phyloP scores from a whole-genome alignment of 2,797 vertebrate genomes.

The Mareca strepera region DNA sequence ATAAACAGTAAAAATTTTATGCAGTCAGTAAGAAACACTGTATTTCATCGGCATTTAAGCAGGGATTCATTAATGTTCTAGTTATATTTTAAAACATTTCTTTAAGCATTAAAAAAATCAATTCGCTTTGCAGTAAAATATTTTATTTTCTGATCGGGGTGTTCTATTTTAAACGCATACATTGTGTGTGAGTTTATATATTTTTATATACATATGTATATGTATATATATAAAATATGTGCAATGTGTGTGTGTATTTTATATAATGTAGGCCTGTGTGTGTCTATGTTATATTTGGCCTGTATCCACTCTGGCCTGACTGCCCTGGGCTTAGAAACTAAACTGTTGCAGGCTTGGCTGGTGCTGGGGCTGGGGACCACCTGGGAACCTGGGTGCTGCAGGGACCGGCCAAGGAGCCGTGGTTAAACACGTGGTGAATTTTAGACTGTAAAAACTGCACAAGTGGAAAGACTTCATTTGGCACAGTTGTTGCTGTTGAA shows the following conservation, averaged over 20 bases:
- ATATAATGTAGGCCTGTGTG: slow-evolving; percentile 39
- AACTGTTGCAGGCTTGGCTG: slow-evolving; percentile 53
- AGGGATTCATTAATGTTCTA: slow-evolving; percentile 14
- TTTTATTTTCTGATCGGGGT: slow-evolving; percentile 46
- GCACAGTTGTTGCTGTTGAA: slow-evolving; percentile 29
- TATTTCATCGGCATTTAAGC: not conserved
- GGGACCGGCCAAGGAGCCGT: not conserved
- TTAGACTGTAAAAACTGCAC: slow-evolving; percentile 5
- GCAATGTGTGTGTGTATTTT: slow-evolving; percentile 2
- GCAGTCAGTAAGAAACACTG: slow-evolving; percentile 3
- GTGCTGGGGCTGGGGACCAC: slow-evolving; percentile 36
- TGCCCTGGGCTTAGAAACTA: slow-evolving; percentile 48
- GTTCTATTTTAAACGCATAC: slow-evolving; percentile 42
- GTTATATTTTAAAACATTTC: not conserved
- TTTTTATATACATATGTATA: slow-evolving; percentile 37
- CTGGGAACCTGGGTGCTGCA: slow-evolving; percentile 61
- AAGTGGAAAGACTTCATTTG: slow-evolving; percentile 60
- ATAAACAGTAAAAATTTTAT: not conserved
- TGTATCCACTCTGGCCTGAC: slow-evolving; percentile 48
- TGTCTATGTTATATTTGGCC: slow-evolving; percentile 65
- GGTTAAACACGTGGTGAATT: slow-evolving; percentile 51
- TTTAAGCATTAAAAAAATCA: slow-evolving; percentile 29
- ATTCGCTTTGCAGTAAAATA: slow-evolving; percentile 50
- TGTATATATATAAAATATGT: slow-evolving; percentile 11
- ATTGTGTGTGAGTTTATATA: slow-evolving; percentile 50